Base-by-base conservation (phyloP, 2,888 invertebrate genomes). In the Junonia oenone region DNA sequence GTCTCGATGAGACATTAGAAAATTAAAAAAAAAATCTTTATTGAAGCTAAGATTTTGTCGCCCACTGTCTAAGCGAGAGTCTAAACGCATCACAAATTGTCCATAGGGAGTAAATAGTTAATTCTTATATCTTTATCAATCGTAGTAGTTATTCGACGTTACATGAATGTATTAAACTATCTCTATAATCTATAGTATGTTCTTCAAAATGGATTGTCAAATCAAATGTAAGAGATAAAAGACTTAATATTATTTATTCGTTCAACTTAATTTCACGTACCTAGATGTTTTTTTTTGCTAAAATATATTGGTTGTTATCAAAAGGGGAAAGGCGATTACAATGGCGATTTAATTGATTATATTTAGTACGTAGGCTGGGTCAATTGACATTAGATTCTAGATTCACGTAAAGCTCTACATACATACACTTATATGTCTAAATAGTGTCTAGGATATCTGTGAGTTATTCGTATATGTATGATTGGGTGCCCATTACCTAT, bases 361-460 rank as follows among this genome's bases (percentile, higher is more conserved):
- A 37, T 31, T n/a, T 22, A 55, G 63, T 65, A 58, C n/a, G n/a
- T 76, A 75, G 83, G 83, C 84, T 83, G 84, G 84, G 71, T 61
- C 73, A 76, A 76, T 77, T 81, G 73, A 65, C 63, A 64, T 68
- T 62, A 58, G 38, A 47, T 43, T 11, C 27, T 53, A 58, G 31
- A 43, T 50, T 59, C 50, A 37, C 43, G 17, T 38, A 52, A 52
- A 35, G 60, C 85, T 89, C 86, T 89, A 84, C 86, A 85, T 88
- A 87, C 88, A 85, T 86, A 71, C 76, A 77, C 73, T 72, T 74
- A 67, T 75, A n/a, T 71, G 53, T 69, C 81, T 78, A 72, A 71
- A 62, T 76, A 68, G 67, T 63, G 22, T 59, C 51, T 68, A 61
- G 73, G 69, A 66, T 75, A 72, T 73, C 72, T 59, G 55, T 63